Base-by-base conservation (phyloP, 2,113 vertebrate genomes). In the Heterochromis multidens region DNA sequence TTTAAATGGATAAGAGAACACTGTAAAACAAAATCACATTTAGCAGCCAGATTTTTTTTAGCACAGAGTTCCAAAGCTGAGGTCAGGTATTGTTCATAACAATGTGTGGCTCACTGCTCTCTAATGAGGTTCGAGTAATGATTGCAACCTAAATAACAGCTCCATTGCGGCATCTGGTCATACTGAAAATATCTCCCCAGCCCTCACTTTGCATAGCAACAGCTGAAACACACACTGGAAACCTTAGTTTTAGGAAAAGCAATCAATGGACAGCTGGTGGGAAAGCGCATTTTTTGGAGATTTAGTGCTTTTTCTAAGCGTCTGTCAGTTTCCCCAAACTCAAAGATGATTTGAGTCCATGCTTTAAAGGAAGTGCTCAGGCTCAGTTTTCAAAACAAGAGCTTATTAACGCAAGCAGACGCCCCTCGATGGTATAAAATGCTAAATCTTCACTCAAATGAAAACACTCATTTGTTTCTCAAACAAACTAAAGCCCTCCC, bases 71-170 rank as follows among this genome's bases (percentile, higher is more conserved):
- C 86, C 85, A 93, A 92, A 92, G 77, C 87, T 92, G 77, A 89
- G 88, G 79, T 93, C 94, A 83, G 89, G 93, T 93, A 88, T 85
- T 40, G 78, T 62, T 54, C 70, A 74, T 74, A 74, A 74, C 19
- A 52, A 74, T 74, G 70, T 74, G 35, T 87, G 90, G 91, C 91
- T 94, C 89, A 89, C 89, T 95, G 74, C 87, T 82, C 84, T 49
- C 83, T 93, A 84, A 90, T 92, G 90, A 94, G 91, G 83, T 94
- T 92, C 87, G 61, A 86, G 86, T 92, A 94, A 93, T 94, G 90
- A 89, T 85, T 90, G 88, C 83, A 88, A 89, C 81, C 67, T 76
- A 89, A 89, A 93, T 79, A 86, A 89, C 81, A 82, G 77, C 77
- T 87, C 59, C 58, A 59, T 61, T 65, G 46, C 67, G 56, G 40